phyloP scores from a whole-genome alignment of 2,797 vertebrate species.

The Lithobates sylvaticus region DNA sequence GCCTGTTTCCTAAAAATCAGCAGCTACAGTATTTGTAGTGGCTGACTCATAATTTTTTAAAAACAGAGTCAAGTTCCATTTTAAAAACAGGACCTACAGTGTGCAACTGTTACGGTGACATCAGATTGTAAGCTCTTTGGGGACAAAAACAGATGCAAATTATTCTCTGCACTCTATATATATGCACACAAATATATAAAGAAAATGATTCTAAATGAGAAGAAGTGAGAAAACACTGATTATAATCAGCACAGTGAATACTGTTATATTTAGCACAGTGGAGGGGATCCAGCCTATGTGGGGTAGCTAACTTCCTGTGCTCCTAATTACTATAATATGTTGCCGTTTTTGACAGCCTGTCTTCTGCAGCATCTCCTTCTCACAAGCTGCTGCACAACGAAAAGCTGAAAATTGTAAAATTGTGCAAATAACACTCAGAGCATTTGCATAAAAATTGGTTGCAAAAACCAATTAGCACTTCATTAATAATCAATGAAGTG shows the following conservation, averaged over 20 bases:
- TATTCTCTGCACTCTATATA: neutral
- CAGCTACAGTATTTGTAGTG: too few relatives aligned
- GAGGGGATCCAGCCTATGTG: constrained; percentile 37
- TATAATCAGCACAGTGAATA: constrained; percentile 31
- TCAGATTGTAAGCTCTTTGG: neutral
- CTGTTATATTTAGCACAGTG: constrained; percentile 68
- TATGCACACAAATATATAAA: constrained; percentile 17
- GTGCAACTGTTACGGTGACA: neutral
- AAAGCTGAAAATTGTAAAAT: constrained; percentile 72
- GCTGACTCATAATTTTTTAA: too few relatives aligned
- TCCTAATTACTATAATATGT: constrained; percentile 68
- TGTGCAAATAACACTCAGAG: constrained; percentile 73
- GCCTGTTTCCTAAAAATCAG: too few relatives aligned
- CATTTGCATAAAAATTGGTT: constrained; percentile 78
- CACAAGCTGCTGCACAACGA: constrained; percentile 67
- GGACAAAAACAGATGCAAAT: neutral
- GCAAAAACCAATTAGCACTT: constrained; percentile 83
- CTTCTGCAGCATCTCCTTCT: constrained; percentile 67
- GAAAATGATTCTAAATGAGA: neutral
- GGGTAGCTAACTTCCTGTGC: constrained; percentile 65
- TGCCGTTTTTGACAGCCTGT: constrained; percentile 72
- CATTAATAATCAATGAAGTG: constrained; percentile 84
- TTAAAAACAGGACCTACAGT: neutral
- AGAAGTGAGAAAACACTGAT: constrained; percentile 19
- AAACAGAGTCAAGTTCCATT: too few relatives aligned